Percentiles rank a stretch among this genome's conserved stretches.
phyloP scores from a whole-genome alignment of 2,113 vertebrate genomes.

The Pachyramphus minor region DNA sequence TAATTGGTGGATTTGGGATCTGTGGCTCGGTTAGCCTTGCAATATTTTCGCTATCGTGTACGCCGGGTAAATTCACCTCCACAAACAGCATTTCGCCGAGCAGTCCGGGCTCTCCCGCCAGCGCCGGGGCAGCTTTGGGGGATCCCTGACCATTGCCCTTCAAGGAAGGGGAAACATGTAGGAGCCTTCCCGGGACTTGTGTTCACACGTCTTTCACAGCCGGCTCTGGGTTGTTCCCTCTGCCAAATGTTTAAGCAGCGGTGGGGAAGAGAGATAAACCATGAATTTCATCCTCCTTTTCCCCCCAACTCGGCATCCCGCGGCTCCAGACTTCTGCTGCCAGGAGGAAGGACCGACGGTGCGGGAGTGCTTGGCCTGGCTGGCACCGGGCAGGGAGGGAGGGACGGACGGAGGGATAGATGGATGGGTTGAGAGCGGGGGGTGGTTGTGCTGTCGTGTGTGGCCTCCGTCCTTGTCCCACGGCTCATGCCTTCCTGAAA shows the following conservation, averaged over 20 bases:
- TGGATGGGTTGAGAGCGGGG: neutral
- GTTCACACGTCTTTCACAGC: neutral
- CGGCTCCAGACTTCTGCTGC: neutral
- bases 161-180: accelerated
- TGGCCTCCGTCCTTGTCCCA: neutral
- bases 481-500: neutral
- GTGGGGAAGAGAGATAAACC: neutral
- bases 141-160: neutral
- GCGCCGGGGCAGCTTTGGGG: neutral
- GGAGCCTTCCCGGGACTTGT: neutral
- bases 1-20: accelerated
- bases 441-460: neutral
- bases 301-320: accelerated
- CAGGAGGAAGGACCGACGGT: neutral
- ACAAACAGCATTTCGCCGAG: too few relatives aligned
- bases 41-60: accelerated
- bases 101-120: too few relatives aligned
- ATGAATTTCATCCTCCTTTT: neutral
- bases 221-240: neutral
- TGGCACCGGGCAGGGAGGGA: neutral
- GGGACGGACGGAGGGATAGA: neutral
- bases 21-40: neutral
- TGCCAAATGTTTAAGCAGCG: neutral
- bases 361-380: neutral
- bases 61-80: too few relatives aligned